A percentile compares a stretch with the other conserved stretches of the same genome.
phyloP scores from a whole-genome alignment of 2,797 vertebrate genomes.

The Myiothlypis chrysogaster region DNA sequence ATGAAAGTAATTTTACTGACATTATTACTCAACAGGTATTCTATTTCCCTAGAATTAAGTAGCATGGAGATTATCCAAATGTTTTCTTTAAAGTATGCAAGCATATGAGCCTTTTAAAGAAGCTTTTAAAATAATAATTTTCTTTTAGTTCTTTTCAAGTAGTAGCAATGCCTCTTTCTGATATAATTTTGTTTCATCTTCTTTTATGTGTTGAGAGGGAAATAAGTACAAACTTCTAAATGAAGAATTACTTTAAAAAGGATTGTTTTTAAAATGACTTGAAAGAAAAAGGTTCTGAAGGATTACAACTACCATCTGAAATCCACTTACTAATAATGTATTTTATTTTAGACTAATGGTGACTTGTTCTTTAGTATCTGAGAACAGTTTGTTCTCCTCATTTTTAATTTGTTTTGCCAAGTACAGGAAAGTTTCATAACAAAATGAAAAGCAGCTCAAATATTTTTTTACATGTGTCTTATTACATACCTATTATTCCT shows the following conservation, averaged over 20 bases:
- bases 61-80: neutral
- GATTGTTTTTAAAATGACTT: neutral
- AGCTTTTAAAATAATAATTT: neutral
- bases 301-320: neutral
- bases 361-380: neutral
- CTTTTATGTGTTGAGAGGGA: neutral
- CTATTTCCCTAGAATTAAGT: neutral
- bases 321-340: neutral
- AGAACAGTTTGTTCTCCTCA: neutral
- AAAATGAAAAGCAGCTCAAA: neutral
- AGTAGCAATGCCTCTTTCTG: neutral
- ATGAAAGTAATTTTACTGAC: constrained; percentile 6
- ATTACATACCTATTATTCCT: neutral
- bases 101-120: neutral
- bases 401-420: neutral
- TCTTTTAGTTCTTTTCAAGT: neutral
- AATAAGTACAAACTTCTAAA: neutral
- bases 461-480: neutral
- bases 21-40: neutral
- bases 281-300: neutral
- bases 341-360: neutral
- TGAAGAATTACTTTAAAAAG: neutral
- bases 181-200: neutral
- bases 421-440: neutral
- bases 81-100: neutral